Evolutionary conservation across 2,888 invertebrate species (phyloP).

Genomic region (Dicranocentrus wangi): DNA sequence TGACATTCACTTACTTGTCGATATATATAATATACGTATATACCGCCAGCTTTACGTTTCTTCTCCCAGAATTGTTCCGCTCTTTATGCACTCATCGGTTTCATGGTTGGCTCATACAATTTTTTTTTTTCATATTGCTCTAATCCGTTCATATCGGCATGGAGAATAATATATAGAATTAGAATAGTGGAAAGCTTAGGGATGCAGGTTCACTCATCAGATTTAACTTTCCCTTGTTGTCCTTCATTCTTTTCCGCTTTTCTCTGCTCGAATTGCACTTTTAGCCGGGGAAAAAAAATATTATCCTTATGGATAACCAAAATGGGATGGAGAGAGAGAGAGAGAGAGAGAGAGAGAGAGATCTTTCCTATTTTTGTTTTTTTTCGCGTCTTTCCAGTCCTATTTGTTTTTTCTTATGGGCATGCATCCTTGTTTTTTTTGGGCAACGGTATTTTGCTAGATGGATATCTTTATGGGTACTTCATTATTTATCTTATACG

Average conservation of each 20-base stretch:
- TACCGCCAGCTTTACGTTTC: no score
- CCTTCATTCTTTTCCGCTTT: constrained; percentile 40
- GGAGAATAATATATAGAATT: no score
- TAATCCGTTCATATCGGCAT: neutral
- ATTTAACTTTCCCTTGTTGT: constrained; percentile 20
- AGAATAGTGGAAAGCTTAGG: no score
- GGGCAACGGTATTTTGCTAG: neutral
- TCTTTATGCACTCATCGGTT: no score
- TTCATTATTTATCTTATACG: constrained; percentile 15
- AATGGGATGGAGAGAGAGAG: no score
- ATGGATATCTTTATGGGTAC: constrained; percentile 44
- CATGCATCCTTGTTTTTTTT: neutral
- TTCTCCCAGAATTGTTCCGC: no score
- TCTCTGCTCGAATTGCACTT: neutral
- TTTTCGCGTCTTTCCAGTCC: constrained; percentile 2
- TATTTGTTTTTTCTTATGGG: neutral
- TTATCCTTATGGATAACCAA: no score
- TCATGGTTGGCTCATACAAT: no score
- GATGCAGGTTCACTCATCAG: constrained; percentile 6
- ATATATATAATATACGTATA: no score
- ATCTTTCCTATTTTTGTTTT: constrained; percentile 11
- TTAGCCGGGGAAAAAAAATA: no score
- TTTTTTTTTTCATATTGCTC: neutral
- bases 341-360: no score
- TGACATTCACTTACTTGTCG: no score